Base-by-base conservation (phyloP, 2,113 vertebrate genomes). In the Corythoichthys haematopterus region DNA sequence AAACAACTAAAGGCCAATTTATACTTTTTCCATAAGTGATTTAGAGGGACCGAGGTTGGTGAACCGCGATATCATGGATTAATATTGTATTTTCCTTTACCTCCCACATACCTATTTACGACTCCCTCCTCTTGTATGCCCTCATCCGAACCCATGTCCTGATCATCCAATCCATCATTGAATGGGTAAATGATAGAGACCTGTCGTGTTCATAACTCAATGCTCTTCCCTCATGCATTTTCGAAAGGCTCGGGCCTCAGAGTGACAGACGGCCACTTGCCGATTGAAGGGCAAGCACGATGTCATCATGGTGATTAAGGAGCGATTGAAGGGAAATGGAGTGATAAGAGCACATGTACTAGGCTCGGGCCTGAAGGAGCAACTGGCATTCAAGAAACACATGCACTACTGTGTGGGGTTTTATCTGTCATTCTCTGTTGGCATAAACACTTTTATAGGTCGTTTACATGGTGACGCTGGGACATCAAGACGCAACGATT, bases 281-380 rank as follows among this genome's bases (percentile, higher is more conserved):
- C 70, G 62, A 77, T 69, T 75, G 84, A 88, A 84, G 85, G 87
- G 79, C 84, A 88, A 85, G 59, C 45, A 57, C 50, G 71, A 6
- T 86, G 87, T 90, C 87, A 86, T 84, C 76, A 50, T 80, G 71
- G 79, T 84, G 81, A 86, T 77, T 81, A 64, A 70, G 64, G 71
- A 84, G 71, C 74, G 15, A 74, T 82, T 87, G 83, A 82, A 84
- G 84, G 55, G 80, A 86, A 89, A 91, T 82, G 64, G 78, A 86
- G 81, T 88, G 81, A 88, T 83, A 86, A 88, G 82, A 84, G 84
- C 83, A 88, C 74, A 81, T 58, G 72, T 81, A 86, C 75, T 70
- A 84, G 83, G 81, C 76, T 79, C 47, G 11, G 50, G 82, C 88
- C 86, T 79, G 61, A 79, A 87, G 87, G 79, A 82, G 73, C n/a